Conservation (phyloP, 2,797 vertebrate species). For the Yasuhikotakia modesta region DNA sequence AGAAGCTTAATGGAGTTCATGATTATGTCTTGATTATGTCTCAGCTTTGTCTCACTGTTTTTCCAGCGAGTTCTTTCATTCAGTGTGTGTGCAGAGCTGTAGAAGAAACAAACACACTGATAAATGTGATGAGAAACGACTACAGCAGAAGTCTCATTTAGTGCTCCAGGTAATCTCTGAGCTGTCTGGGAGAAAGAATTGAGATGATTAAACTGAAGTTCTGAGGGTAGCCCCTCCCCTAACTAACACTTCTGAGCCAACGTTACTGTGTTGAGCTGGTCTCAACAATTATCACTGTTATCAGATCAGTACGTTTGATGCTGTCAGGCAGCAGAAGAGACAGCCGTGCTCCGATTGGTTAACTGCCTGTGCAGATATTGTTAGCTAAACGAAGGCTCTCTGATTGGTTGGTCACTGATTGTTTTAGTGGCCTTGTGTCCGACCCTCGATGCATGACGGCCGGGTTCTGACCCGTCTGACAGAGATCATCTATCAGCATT, state of each 20-base stretch:
- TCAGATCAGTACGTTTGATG: neutral
- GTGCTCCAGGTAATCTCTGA: no score
- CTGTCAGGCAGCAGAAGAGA: slow-evolving; percentile 18
- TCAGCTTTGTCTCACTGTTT: neutral
- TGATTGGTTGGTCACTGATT: slow-evolving; percentile 67
- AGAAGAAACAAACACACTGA: neutral
- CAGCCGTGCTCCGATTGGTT: slow-evolving; percentile 25
- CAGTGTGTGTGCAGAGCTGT: neutral
- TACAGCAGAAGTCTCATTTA: no score
- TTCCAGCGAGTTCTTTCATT: neutral
- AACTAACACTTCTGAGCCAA: no score
- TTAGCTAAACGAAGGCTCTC: slow-evolving; percentile 56
- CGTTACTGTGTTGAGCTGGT: no score
- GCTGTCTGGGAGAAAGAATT: no score
- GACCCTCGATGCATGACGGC: slow-evolving; percentile 57
- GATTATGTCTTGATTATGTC: neutral
- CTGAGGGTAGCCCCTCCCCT: no score
- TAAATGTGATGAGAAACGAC: neutral
- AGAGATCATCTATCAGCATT: slow-evolving; percentile 54
- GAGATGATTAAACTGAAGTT: no score
- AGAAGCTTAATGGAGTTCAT: neutral
- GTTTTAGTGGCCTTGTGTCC: slow-evolving; percentile 60
- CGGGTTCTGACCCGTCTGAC: slow-evolving; percentile 54
- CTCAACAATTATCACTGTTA: no score
- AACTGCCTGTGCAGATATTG: slow-evolving; percentile 5